Base-by-base conservation (phyloP, 2,113 vertebrate species). In the Taurulus bubalis region DNA sequence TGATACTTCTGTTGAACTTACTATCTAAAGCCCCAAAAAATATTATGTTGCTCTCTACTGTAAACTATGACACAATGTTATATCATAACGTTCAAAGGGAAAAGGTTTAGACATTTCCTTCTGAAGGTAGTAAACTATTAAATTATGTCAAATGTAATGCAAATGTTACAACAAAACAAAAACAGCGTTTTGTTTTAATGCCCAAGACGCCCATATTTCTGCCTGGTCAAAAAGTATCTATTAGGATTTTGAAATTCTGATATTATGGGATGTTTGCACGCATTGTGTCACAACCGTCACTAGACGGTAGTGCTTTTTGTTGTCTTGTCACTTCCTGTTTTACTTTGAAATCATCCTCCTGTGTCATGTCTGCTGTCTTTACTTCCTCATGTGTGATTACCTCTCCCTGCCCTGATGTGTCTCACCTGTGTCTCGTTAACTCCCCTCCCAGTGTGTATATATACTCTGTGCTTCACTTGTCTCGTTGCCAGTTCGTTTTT, bases 241-340 rank as follows among this genome's bases (percentile, higher is more conserved):
- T 55, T n/a, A 12, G 11, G 10, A 55, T 55, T 55, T 26, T 12
- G 10, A 55, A 24, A 24, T 12, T 1, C 24, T 24, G 53, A 55
- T 5, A 26, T 10, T 53, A 55, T 67, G 51, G 77, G 55, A 62
- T 69, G 75, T 90, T 75, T 90, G 76, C 79, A 88, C 64, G 65
- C 3, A 3, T 11, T 81, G n/a, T n/a, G n/a, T n/a, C n/a, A n/a
- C n/a, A n/a, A n/a, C n/a, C n/a, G n/a, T n/a, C n/a, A n/a, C n/a
- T n/a, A n/a, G n/a, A n/a, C n/a, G n/a, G n/a, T n/a, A n/a, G n/a
- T n/a, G n/a, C n/a, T n/a, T n/a, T n/a, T n/a, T n/a, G n/a, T n/a
- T n/a, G n/a, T n/a, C n/a, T n/a, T n/a, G n/a, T n/a, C n/a, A n/a
- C n/a, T n/a, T n/a, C n/a, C n/a, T n/a, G n/a, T n/a, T n/a, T n/a